Evolutionary conservation across 1,140 invertebrate genomes (phyloP), one percentile per base, ranked within the genome.

Genomic region (Drosophila ambigua): DNA sequence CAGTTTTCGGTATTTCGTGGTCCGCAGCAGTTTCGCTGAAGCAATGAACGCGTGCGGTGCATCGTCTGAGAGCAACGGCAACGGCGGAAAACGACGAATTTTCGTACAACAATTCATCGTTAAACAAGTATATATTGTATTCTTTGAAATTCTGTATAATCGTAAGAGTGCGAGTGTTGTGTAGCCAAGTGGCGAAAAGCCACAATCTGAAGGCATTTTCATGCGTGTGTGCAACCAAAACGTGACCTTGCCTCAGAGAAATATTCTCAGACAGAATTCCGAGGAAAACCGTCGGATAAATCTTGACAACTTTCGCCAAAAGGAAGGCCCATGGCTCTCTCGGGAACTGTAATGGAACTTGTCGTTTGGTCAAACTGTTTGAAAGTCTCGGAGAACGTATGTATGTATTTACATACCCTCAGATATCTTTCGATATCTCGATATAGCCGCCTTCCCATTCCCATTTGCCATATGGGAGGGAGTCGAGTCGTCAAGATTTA

Each of bases 11-110:
- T 73, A 65, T 61, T 57, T 67, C 35, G 51, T 50, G 24, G 31
- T 53, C 60, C 58, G 78, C 76, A 41, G 11, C 83, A 88, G 83
- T 88, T 88, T 79, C 65, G 72, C 78, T 78, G 64, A 77, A 83
- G 83, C 83, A 83, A 88, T 88, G 83, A 88, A 72, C 83, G 83
- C 77, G 83, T 83, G 76, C 84, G 83, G 84, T 88, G 83, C 83
- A 87, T 50, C 52, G 67, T 68, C 45, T 62, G 35, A 64, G 15
- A 64, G 60, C 52, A 69, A 67, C 65, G 49, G 52, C 60, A 71
- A 67, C 66, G 51, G 72, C 63, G 71, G 66, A 75, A 85, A 75
- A 66, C 74, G 78, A 63, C 83, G 60, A 78, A 54, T 55, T 88
- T 68, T 79, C 82, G 65, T 81, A 55, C 62, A 75, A 72, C 67